These are phyloP conservation scores for Platycheirus rosarum DNA, from an alignment of 2,888 invertebrate genomes.

Conservation along the genomic window DNA sequence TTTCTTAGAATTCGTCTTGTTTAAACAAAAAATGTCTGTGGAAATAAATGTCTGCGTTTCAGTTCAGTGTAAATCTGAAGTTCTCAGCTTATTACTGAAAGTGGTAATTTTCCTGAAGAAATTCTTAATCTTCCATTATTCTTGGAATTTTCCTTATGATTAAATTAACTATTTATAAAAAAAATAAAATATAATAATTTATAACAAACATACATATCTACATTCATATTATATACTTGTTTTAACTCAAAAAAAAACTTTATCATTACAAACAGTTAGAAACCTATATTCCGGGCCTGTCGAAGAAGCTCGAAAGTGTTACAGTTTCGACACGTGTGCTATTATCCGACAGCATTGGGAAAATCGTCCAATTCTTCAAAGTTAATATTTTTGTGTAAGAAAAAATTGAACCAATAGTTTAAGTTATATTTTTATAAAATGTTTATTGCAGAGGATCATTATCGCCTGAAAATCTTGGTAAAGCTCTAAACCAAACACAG, in stretches of 20 bases:
- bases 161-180: neutral
- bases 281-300: slow-evolving; percentile 88
- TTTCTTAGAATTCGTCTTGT: slow-evolving; percentile 7
- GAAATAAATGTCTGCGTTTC: slow-evolving; percentile 58
- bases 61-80: slow-evolving; percentile 54
- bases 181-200: neutral
- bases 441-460: slow-evolving; percentile 87
- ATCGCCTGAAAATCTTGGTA: slow-evolving; percentile 90
- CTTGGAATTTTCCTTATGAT: slow-evolving; percentile 6
- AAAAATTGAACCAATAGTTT: neutral
- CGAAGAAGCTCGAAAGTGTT: slow-evolving; percentile 85
- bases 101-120: slow-evolving; percentile 65
- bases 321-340: slow-evolving; percentile 82
- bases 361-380: slow-evolving; percentile 86
- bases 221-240: too few species aligned
- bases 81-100: slow-evolving; percentile 58
- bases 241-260: too few species aligned
- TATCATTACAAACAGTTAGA: too few species aligned
- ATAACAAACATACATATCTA: too few species aligned
- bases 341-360: slow-evolving; percentile 84
- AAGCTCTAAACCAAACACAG: slow-evolving; percentile 88
- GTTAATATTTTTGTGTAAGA: slow-evolving; percentile 92
- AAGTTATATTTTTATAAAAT: neutral
- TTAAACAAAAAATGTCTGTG: slow-evolving; percentile 31
- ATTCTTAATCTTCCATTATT: slow-evolving; percentile 54